These are phyloP conservation scores for Rostratula benghalensis DNA, from an alignment of 2,113 vertebrate species.

Conservation along the genomic window DNA sequence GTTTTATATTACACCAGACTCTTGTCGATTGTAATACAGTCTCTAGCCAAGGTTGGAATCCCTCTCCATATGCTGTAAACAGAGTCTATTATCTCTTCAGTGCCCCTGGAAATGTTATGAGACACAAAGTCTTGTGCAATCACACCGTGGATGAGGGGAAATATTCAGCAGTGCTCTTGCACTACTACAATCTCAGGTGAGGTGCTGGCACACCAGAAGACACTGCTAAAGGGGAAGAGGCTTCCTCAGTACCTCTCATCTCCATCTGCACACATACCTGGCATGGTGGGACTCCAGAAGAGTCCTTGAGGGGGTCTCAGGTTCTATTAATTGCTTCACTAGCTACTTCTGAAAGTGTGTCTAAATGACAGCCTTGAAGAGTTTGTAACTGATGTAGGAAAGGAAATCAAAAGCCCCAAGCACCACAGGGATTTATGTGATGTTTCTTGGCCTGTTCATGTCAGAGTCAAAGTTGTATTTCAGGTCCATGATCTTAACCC, in stretches of 20 bases:
- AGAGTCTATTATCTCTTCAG: not conserved
- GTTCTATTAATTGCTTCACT: not conserved
- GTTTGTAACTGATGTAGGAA: not conserved
- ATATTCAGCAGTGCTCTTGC: not conserved
- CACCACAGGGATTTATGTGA: not conserved
- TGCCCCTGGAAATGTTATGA: not conserved
- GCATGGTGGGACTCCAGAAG: not conserved
- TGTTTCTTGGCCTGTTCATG: not conserved
- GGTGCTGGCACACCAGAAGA: not conserved
- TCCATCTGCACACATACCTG: not conserved
- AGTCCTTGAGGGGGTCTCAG: not conserved
- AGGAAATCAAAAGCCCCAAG: not conserved
- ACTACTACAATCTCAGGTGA: too few relatives aligned
- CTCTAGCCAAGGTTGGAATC: not conserved
- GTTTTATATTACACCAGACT: not conserved
- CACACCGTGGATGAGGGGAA: not conserved
- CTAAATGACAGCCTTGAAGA: not conserved
- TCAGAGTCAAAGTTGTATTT: not conserved
- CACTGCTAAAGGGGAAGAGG: not conserved
- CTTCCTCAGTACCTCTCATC: not conserved
- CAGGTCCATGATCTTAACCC: not conserved
- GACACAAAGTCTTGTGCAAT: not conserved
- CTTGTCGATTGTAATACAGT: not conserved
- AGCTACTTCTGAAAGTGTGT: not conserved
- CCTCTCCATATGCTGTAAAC: not conserved